Evolutionary conservation across 2,888 invertebrate species (phyloP).

Genomic region (Caenorhabditis wallacei): DNA sequence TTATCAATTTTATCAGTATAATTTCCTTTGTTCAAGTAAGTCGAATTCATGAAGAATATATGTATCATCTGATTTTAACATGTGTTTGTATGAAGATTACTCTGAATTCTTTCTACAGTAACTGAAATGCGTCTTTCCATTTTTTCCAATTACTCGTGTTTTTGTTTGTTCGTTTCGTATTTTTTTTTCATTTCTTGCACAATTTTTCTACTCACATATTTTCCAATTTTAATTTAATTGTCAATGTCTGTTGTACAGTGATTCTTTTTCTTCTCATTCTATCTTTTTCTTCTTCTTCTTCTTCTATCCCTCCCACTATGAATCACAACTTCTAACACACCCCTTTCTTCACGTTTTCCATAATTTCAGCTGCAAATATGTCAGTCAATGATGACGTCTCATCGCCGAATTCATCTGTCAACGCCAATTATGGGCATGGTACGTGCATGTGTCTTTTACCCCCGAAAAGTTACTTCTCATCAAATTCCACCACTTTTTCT

Average conservation of each 20-base stretch:
- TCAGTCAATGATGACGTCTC: conserved; percentile 46
- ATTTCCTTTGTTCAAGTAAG: no score
- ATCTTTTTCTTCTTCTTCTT: conserved; percentile 7
- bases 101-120: no score
- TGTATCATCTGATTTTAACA: no score
- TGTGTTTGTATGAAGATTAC: no score
- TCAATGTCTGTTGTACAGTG: conserved; percentile 21
- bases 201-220: conserved; percentile 2
- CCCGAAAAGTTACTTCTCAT: not conserved
- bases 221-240: conserved; percentile 4
- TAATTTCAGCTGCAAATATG: conserved; percentile 58
- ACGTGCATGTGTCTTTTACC: conserved; percentile 4
- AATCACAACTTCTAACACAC: conserved; percentile 49
- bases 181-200: not conserved
- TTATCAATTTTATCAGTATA: no score
- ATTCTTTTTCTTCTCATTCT: conserved; percentile 20
- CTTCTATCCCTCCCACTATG: not conserved
- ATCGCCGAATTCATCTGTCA: conserved; percentile 56
- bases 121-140: no score
- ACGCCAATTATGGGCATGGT: conserved; percentile 67
- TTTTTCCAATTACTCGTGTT: no score
- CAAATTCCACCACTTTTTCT: no score
- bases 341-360: conserved; percentile 21
- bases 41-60: no score
- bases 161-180: no score